Conservation (phyloP, 2,113 vertebrate genomes). For the Pygoscelis adeliae region DNA sequence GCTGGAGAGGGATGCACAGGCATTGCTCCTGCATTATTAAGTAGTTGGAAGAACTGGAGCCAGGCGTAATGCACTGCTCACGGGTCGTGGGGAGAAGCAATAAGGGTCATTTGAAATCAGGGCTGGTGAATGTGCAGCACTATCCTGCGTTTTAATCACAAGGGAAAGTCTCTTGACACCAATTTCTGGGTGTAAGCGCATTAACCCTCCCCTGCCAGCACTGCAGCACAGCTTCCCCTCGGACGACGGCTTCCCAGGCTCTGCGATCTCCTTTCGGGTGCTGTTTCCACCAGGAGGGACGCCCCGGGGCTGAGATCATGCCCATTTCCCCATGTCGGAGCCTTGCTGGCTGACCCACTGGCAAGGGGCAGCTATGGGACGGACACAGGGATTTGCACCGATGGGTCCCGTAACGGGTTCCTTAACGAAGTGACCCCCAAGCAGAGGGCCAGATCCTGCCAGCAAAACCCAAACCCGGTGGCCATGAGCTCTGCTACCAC, state of each 20-base stretch:
- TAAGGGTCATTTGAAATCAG: not conserved
- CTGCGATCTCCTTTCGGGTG: not conserved
- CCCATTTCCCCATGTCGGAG: fast-evolving
- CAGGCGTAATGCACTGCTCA: not conserved
- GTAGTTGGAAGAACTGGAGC: not conserved
- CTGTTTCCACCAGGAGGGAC: not conserved
- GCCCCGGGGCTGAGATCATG: not conserved
- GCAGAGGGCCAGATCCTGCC: not conserved
- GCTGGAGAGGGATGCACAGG: not conserved
- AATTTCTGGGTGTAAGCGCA: fast-evolving
- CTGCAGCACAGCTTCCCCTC: not conserved
- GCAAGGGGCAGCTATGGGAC: not conserved
- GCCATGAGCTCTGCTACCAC: not conserved
- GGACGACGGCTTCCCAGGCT: fast-evolving
- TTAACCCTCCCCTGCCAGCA: not conserved
- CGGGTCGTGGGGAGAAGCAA: not conserved
- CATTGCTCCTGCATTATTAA: not conserved
- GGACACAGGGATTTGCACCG: not conserved
- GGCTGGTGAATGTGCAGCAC: fast-evolving
- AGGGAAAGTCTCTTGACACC: not conserved
- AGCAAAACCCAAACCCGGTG: not conserved
- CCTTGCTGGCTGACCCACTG: not conserved
- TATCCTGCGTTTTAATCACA: not conserved
- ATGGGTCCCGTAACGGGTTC: fast-evolving
- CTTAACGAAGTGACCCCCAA: fast-evolving